Evolutionary conservation across 2,113 vertebrate genomes (phyloP).

Genomic region (Muntiacus muntjak): DNA sequence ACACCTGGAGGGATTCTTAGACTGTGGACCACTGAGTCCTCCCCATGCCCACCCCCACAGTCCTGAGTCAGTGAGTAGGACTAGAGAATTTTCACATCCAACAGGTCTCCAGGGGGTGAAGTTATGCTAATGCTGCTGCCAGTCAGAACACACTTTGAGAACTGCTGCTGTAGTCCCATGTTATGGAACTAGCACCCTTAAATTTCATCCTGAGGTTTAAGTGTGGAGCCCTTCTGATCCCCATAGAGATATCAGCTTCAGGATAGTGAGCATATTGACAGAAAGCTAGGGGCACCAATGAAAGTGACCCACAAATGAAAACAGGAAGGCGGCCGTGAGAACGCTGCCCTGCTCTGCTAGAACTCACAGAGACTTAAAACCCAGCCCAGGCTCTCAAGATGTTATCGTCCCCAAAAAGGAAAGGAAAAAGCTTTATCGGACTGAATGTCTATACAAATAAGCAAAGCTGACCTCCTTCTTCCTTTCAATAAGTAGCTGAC

Average conservation of each 20-base stretch:
- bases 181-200: background rate
- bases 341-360: background rate
- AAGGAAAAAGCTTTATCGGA: background rate
- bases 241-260: background rate
- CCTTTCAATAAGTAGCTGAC: background rate
- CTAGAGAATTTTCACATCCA: background rate
- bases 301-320: background rate
- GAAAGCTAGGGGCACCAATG: background rate
- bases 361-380: background rate
- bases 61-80: fast-evolving
- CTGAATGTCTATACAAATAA: background rate
- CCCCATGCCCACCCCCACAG: fast-evolving
- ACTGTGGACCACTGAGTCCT: fast-evolving
- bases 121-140: too few relatives aligned
- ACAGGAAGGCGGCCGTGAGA: background rate
- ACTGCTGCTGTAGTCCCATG: background rate
- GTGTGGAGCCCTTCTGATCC: background rate
- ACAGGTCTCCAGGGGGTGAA: background rate
- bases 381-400: background rate
- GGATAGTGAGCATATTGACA: background rate
- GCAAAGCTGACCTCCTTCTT: background rate
- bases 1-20: background rate
- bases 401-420: background rate
- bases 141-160: background rate
- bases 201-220: background rate